phyloP scores from a whole-genome alignment of 1,140 invertebrate genomes.

The Drosophila melanica region DNA sequence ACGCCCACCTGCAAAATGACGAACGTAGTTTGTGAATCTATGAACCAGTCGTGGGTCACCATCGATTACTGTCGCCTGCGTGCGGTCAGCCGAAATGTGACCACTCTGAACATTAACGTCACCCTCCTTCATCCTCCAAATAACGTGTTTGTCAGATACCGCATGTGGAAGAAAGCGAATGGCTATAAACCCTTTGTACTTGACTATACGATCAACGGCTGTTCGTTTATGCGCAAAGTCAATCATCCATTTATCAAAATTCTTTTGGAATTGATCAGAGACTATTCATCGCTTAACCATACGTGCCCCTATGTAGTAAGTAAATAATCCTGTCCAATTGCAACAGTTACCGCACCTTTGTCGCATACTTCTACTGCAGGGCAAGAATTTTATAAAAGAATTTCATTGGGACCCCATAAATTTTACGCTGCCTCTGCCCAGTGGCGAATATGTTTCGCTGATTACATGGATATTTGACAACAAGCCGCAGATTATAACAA shows the following conservation, averaged over 20 bases:
- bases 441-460: constrained; percentile 22
- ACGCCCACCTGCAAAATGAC: constrained; percentile 26
- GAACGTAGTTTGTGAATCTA: constrained; percentile 30
- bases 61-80: constrained; percentile 23
- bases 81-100: constrained; percentile 24
- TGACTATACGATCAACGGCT: constrained; percentile 24
- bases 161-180: constrained; percentile 17
- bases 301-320: constrained; percentile 43
- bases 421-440: constrained; percentile 16
- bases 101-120: constrained; percentile 1
- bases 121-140: constrained; percentile 5
- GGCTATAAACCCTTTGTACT: constrained; percentile 20
- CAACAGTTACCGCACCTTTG: too few species aligned
- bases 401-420: constrained; percentile 11
- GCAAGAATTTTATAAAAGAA: constrained; percentile 8
- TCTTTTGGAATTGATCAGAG: constrained; percentile 1
- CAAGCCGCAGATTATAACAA: background rate
- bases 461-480: constrained; percentile 4
- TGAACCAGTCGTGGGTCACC: constrained; percentile 19
- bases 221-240: constrained; percentile 20
- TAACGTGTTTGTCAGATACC: background rate
- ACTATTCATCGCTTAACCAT: constrained; percentile 40
- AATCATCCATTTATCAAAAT: constrained; percentile 19
- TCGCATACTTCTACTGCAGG: background rate
- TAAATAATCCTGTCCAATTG: background rate